Evolutionary conservation across 2,113 vertebrate genomes (phyloP).

Genomic region (Takifugu bimaculatus): DNA sequence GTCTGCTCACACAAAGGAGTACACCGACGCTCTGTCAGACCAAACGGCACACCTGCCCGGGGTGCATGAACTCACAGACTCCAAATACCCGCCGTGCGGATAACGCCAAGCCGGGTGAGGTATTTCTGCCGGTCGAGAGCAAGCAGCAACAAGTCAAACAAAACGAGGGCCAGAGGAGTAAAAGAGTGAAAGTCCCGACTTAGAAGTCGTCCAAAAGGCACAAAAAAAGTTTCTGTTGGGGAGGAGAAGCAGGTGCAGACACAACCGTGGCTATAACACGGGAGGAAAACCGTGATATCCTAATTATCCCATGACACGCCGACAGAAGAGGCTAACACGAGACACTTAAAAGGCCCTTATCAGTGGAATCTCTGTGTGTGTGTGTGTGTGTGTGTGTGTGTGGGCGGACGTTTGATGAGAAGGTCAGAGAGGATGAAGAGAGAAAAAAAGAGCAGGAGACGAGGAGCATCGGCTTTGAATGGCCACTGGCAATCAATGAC

Average conservation of each 20-base stretch:
- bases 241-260: constrained; percentile 49
- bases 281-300: constrained; percentile 42
- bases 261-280: constrained; percentile 36
- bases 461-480: constrained; percentile 44
- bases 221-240: constrained; percentile 20
- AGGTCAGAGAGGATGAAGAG: constrained; percentile 63
- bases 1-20: constrained; percentile 54
- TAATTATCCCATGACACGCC: constrained; percentile 50
- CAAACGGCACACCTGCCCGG: constrained; percentile 33
- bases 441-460: constrained; percentile 27
- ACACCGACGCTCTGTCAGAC: constrained; percentile 40
- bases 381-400: constrained; percentile 17
- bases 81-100: constrained; percentile 38
- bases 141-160: neutral
- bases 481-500: constrained; percentile 43
- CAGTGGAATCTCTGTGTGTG: constrained; percentile 43
- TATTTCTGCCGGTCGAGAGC: constrained; percentile 9
- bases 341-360: constrained; percentile 50
- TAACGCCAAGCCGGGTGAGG: constrained; percentile 5
- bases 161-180: neutral
- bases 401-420: constrained; percentile 54
- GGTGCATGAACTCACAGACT: constrained; percentile 14
- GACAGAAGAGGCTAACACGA: constrained; percentile 40
- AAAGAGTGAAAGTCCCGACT: constrained; percentile 23
- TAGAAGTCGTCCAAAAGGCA: neutral